These are phyloP conservation scores for Calycopis cecrops DNA, from an alignment of 1,140 invertebrate species.

Conservation along the genomic window DNA sequence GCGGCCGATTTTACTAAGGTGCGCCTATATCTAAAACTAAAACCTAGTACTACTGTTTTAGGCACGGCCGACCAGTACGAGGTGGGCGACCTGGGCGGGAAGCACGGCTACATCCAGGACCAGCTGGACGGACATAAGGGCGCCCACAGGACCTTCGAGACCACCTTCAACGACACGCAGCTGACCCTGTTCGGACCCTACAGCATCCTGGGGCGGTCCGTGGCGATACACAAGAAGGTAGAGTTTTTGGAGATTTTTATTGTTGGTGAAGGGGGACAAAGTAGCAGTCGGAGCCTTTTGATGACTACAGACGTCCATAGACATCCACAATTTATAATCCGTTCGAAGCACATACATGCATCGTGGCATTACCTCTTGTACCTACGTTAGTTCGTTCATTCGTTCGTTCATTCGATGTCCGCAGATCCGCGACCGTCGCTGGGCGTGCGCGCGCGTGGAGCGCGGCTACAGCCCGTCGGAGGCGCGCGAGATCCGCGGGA, in stretches of 20 bases:
- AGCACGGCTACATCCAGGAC: conserved; percentile 82
- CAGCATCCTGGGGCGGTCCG: conserved; percentile 89
- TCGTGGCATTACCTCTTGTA: too few species aligned
- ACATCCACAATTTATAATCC: too few species aligned
- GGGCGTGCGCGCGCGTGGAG: conserved; percentile 90
- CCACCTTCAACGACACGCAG: conserved; percentile 87
- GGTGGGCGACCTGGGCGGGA: conserved; percentile 92
- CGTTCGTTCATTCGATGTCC: too few species aligned
- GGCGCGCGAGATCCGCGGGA: conserved; percentile 88
- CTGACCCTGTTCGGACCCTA: conserved; percentile 87
- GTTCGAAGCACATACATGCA: too few species aligned
- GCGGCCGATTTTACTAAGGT: too few species aligned
- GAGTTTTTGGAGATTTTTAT: too few species aligned
- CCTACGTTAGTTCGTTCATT: too few species aligned
- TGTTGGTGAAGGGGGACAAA: too few species aligned
- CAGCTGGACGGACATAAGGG: conserved; percentile 75
- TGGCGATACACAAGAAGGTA: conserved; percentile 84
- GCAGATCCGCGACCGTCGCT: conserved; percentile 75
- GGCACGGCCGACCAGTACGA: conserved; percentile 90
- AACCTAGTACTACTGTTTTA: conserved; percentile 29
- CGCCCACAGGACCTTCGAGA: conserved; percentile 75
- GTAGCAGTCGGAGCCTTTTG: neutral
- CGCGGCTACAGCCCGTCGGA: conserved; percentile 90
- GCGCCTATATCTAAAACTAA: too few species aligned
- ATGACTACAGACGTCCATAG: too few species aligned